A percentile compares a stretch with the other conserved stretches of the same genome.
These are phyloP conservation scores for Furcula furcula DNA, from an alignment of 2,888 invertebrate genomes.

Conservation along the genomic window DNA sequence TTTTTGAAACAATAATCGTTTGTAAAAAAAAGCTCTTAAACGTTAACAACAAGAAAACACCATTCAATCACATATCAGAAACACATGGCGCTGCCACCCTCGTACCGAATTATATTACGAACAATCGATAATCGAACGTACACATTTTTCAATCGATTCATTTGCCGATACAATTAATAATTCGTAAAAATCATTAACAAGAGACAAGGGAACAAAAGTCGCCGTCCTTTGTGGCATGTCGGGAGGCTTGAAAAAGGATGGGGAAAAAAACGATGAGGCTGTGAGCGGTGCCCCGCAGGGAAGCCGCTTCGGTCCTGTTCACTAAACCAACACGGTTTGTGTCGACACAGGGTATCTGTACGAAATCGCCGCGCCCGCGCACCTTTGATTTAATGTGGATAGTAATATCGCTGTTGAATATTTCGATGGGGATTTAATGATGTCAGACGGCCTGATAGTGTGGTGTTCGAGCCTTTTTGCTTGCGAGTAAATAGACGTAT, in stretches of 20 bases:
- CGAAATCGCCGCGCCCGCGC: constrained; percentile 6
- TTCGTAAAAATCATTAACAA: constrained; percentile 80
- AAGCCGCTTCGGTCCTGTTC: constrained; percentile 36
- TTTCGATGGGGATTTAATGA: constrained; percentile 3
- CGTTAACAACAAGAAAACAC: too few species aligned
- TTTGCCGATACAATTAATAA: constrained; percentile 76
- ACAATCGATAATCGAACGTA: constrained; percentile 47
- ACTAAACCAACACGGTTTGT: constrained; percentile 73
- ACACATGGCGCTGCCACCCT: constrained; percentile 38
- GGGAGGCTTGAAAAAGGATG: constrained; percentile 53
- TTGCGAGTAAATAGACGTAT: neutral
- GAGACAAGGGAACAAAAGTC: constrained; percentile 77
- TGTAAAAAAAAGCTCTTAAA: too few species aligned
- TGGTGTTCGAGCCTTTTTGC: neutral
- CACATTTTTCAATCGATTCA: constrained; percentile 75
- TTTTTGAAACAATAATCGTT: too few species aligned
- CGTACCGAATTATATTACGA: constrained; percentile 22
- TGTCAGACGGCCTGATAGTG: neutral
- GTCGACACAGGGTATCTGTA: constrained; percentile 51
- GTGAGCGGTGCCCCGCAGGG: constrained; percentile 57
- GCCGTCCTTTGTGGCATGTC: constrained; percentile 73
- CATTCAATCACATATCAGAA: constrained; percentile 27
- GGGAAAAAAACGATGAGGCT: constrained; percentile 46
- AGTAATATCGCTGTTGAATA: constrained; percentile 7
- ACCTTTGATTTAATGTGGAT: constrained; percentile 4